Percentiles rank a stretch among this genome's conserved stretches.
Conservation (phyloP, 2,797 vertebrate genomes). For the Falco cherrug region DNA sequence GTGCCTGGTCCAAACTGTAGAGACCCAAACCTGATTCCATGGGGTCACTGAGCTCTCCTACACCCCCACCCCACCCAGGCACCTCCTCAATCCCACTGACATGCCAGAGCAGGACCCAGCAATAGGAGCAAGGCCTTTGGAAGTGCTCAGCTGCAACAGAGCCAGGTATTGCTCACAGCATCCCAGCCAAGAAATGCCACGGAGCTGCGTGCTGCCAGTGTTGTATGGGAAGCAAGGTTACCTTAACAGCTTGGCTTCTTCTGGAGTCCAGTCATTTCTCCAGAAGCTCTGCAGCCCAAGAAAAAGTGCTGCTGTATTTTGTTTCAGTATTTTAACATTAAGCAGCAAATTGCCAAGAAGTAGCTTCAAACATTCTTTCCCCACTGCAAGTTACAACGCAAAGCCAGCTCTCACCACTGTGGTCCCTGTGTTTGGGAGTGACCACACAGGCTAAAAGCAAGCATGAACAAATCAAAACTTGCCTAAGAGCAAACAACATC, state of each 20-base stretch:
- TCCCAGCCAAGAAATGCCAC: not conserved
- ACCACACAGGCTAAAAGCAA: not conserved
- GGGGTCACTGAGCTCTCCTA: not conserved
- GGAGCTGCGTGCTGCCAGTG: accelerated
- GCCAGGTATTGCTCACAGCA: not conserved
- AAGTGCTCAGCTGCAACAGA: not conserved
- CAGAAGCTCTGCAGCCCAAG: not conserved
- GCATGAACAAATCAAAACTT: not conserved
- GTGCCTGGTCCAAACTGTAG: not conserved
- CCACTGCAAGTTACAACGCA: accelerated
- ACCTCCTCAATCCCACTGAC: not conserved
- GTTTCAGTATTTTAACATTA: not conserved
- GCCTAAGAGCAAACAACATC: not conserved
- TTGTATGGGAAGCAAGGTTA: not conserved
- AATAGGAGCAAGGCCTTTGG: not conserved
- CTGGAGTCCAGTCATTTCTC: not conserved
- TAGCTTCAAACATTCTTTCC: not conserved
- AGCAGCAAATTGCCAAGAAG: not conserved
- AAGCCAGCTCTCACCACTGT: not conserved
- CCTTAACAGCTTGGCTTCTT: not conserved
- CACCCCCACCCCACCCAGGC: too few species aligned
- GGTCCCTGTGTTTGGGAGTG: not conserved
- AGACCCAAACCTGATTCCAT: not conserved
- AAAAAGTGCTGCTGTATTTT: not conserved
- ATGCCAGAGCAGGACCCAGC: not conserved